phyloP scores from a whole-genome alignment of 2,888 invertebrate species.

The Deladenus siricidicola region DNA sequence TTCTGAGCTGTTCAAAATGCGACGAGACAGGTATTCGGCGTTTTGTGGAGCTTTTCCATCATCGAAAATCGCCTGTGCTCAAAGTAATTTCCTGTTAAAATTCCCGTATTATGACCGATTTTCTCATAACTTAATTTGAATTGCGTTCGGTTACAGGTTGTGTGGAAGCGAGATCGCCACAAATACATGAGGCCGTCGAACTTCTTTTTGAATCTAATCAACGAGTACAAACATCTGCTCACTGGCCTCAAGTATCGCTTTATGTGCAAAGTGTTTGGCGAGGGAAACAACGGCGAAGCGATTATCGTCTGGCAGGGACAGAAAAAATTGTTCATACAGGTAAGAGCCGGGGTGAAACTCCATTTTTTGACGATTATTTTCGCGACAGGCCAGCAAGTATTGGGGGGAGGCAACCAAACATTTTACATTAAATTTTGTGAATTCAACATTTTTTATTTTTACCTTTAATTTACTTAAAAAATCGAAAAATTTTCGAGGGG shows the following conservation, averaged over 20 bases:
- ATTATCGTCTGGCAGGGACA: slow-evolving; percentile 18
- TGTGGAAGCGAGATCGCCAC: slow-evolving; percentile 16
- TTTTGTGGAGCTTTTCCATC: slow-evolving; percentile 21
- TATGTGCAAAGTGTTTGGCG: slow-evolving; percentile 14
- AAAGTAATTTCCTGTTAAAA: slow-evolving; percentile 9
- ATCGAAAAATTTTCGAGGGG: no score
- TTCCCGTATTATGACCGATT: no score
- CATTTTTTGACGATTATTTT: no score
- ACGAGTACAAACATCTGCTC: slow-evolving; percentile 14
- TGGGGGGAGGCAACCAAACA: no score
- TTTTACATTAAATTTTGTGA: no score
- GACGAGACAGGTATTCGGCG: slow-evolving; percentile 16
- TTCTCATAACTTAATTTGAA: neutral
- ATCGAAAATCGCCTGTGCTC: slow-evolving; percentile 15
- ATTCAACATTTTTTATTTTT: no score
- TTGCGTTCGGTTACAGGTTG: slow-evolving; percentile 12
- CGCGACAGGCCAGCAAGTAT: no score
- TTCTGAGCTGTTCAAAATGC: slow-evolving; percentile 13
- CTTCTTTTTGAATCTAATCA: slow-evolving; percentile 14
- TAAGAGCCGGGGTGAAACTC: no score
- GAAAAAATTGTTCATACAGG: slow-evolving; percentile 19
- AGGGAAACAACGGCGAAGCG: slow-evolving; percentile 16
- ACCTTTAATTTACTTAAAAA: no score
- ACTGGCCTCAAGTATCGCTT: slow-evolving; percentile 1
- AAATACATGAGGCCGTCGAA: slow-evolving; percentile 8